phyloP scores from a whole-genome alignment of 2,113 vertebrate genomes.

The Tupaia chinensis region DNA sequence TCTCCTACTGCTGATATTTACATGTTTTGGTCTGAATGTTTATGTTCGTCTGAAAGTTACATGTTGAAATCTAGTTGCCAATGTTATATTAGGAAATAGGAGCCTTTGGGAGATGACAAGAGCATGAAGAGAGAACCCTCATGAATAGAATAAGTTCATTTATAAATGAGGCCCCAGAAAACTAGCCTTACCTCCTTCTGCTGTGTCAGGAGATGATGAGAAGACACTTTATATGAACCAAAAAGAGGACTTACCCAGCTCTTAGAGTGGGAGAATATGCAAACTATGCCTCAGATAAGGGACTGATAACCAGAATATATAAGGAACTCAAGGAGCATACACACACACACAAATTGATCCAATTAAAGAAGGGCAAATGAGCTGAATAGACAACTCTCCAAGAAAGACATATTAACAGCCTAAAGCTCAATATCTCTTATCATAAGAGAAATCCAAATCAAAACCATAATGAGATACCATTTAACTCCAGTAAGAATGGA shows the following conservation, averaged over 20 bases:
- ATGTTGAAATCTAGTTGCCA: not conserved
- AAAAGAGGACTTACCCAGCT: not conserved
- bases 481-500: no score
- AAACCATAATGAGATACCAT: no score
- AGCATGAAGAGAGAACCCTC: not conserved
- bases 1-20: not conserved
- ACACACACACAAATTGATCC: no score
- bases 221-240: not conserved
- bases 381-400: no score
- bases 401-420: no score
- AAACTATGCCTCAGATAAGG: no score
- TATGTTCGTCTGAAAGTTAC: not conserved
- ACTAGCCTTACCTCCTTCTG: not conserved
- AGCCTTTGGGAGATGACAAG: not conserved
- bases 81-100: not conserved
- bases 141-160: not conserved
- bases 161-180: not conserved
- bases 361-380: no score
- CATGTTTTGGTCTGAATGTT: not conserved
- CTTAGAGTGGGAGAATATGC: no score
- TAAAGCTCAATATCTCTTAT: no score
- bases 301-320: no score
- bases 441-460: no score
- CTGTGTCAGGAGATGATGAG: not conserved
- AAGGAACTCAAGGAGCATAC: no score